A percentile compares a stretch with the other conserved stretches of the same genome.
Evolutionary conservation across 92 coral and sea anemone species (phyloP).

Genomic region (Siderastrea radians): DNA sequence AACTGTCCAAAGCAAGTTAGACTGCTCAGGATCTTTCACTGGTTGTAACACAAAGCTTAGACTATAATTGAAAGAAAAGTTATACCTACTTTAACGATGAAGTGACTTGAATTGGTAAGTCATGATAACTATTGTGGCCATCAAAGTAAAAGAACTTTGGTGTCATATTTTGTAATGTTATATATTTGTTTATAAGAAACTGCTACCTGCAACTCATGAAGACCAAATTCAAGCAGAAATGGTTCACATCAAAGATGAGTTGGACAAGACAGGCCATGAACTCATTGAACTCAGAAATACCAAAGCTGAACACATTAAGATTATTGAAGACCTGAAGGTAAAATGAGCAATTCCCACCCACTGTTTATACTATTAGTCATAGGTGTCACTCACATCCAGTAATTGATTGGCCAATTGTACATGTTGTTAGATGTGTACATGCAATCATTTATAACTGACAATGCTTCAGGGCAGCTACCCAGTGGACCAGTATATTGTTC

Average conservation of each 20-base stretch:
- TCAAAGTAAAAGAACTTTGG: background rate
- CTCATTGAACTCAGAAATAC: constrained; percentile 63
- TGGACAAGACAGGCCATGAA: constrained; percentile 67
- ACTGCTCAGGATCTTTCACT: too few relatives aligned
- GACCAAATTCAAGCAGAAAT: constrained; percentile 87
- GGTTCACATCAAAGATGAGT: constrained; percentile 86
- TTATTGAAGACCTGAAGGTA: constrained; percentile 76
- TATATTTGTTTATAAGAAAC: constrained; percentile 39
- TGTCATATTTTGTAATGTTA: background rate
- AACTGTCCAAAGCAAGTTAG: too few relatives aligned
- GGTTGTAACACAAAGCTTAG: too few relatives aligned
- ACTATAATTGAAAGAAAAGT: too few relatives aligned
- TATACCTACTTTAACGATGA: too few relatives aligned
- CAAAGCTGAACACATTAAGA: constrained; percentile 52
- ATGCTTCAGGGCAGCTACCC: too few relatives aligned
- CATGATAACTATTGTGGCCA: background rate
- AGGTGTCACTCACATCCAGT: too few relatives aligned
- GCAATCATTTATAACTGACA: too few relatives aligned
- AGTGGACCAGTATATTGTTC: too few relatives aligned
- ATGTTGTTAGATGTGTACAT: too few relatives aligned
- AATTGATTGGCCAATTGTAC: too few relatives aligned
- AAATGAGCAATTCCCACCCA: background rate
- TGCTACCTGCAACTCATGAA: constrained; percentile 75
- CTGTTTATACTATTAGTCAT: background rate
- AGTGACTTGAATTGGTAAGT: too few relatives aligned